A percentile compares a stretch with the other conserved stretches of the same genome.
These are phyloP conservation scores for Aplysina aerophoba DNA, from an alignment of 37 sponge, comb jelly and placozoan species.

Conservation along the genomic window DNA sequence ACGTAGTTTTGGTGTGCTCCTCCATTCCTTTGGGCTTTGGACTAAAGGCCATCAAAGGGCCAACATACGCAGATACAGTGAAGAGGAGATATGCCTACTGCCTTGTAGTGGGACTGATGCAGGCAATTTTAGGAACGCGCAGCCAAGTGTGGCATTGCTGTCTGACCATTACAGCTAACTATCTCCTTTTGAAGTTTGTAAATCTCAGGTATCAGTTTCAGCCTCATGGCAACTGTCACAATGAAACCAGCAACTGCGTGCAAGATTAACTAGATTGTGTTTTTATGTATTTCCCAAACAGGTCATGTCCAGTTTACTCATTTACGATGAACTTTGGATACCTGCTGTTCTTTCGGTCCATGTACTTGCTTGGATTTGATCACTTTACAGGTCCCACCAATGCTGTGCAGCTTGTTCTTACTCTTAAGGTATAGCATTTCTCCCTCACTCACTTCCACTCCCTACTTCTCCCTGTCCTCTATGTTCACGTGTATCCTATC, in stretches of 20 bases:
- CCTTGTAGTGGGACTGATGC: background rate
- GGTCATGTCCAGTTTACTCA: constrained; percentile 30
- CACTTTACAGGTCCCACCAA: constrained; percentile 38
- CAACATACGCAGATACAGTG: background rate
- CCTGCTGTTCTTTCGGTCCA: constrained; percentile 44
- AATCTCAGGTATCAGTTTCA: background rate
- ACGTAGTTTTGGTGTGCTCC: background rate
- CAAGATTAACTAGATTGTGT: background rate
- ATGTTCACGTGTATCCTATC: no score
- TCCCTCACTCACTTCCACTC: no score
- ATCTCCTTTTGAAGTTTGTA: background rate
- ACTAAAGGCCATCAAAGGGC: background rate
- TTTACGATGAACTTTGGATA: constrained; percentile 46
- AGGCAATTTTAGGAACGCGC: background rate
- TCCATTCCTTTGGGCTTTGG: constrained; percentile 15
- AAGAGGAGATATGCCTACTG: background rate
- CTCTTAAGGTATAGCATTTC: constrained; percentile 33
- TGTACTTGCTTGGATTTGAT: constrained; percentile 37
- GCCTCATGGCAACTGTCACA: background rate
- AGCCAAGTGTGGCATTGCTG: constrained; percentile 2
- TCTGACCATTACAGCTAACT: background rate
- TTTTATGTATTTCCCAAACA: background rate
- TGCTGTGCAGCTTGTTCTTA: constrained; percentile 42
- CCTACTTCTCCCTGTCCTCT: no score
- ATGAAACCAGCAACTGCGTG: background rate